phyloP scores from a whole-genome alignment of 2,888 invertebrate genomes.

The Craniophora ligustri region DNA sequence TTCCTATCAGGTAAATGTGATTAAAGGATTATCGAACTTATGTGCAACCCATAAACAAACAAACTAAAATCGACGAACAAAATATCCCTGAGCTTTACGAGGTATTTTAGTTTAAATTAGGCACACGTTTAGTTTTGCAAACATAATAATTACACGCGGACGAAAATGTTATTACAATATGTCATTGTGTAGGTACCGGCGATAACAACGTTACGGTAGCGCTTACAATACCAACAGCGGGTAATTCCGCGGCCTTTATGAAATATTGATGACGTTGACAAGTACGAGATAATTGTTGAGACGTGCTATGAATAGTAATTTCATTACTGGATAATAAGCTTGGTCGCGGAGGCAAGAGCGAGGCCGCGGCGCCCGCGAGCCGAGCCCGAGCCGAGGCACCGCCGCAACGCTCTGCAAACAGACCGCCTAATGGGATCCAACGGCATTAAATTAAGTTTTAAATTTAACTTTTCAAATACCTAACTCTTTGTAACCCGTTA shows the following conservation, averaged over 20 bases:
- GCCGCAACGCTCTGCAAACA: slow-evolving; percentile 64
- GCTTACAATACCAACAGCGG: slow-evolving; percentile 36
- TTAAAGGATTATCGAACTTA: slow-evolving; percentile 7
- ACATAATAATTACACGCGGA: slow-evolving; percentile 41
- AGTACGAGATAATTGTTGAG: slow-evolving; percentile 68
- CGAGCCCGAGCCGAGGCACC: slow-evolving; percentile 29
- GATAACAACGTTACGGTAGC: slow-evolving; percentile 29
- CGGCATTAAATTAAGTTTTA: slow-evolving; percentile 65
- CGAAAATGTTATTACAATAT: slow-evolving; percentile 49
- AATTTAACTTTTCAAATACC: slow-evolving; percentile 64
- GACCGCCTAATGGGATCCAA: slow-evolving; percentile 64
- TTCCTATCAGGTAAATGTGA: slow-evolving; percentile 6
- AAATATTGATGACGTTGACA: slow-evolving; percentile 66
- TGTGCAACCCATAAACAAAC: slow-evolving; percentile 32
- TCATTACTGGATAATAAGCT: slow-evolving; percentile 65
- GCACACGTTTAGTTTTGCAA: slow-evolving; percentile 40
- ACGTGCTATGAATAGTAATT: slow-evolving; percentile 78
- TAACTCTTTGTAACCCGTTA: slow-evolving; percentile 52
- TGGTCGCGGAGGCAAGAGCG: slow-evolving; percentile 38
- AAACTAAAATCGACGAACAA: slow-evolving; percentile 36
- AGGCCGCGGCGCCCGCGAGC: slow-evolving; percentile 15
- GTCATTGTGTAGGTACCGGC: slow-evolving; percentile 29
- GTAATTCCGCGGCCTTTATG: slow-evolving; percentile 49
- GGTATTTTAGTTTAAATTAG: slow-evolving; percentile 53
- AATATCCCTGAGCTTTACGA: slow-evolving; percentile 20